Base-by-base conservation (phyloP, 2,888 invertebrate species). In the Idaea aversata region DNA sequence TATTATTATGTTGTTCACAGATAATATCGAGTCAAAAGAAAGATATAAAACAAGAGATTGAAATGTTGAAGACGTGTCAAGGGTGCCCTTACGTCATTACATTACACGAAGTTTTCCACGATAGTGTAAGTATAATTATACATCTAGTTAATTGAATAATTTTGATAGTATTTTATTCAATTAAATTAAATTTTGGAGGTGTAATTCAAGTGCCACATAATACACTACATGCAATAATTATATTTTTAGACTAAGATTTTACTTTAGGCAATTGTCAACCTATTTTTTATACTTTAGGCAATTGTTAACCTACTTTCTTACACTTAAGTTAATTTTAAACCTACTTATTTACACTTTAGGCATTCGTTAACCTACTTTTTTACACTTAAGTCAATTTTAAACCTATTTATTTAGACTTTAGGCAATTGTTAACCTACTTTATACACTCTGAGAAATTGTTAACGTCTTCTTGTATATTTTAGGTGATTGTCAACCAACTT, bases 11-110 rank as follows among this genome's bases (percentile, higher is more conserved):
- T 67, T 61, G 3, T 70, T 72, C 70, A 10, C 85, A 93, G 93
- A 93, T 93, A 79, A 88, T 93, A 72, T 90, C 93, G 36, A 83
- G 90, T 0, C 89, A 91, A 65, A 91, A 89, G 80, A 90, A 90
- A 70, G 91, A 93, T 71, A 84, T 91, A 0, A 86, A 88, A 47
- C 90, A 90, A 70, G 93, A 93, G 66, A 88, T 96, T 61, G 99
- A 99, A 84, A 94, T 98, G 15, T 91, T 99, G 69, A 94, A 95
- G 72, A 94, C 95, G 63, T 98, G 98, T 83, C 98, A 98, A 79
- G 97, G 97, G 3, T 98, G 98, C 85, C 95, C 95, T 15, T 98
- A 98, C 86, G 96, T 99, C 70, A 97, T 99, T 71, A 94, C 95
- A 63, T 87, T 99, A 70, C 94, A 96, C 75, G 97, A 98, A 82